Percentiles rank a stretch among this genome's conserved stretches.
Evolutionary conservation across 2,888 invertebrate species (phyloP).

Genomic region (Melinaea menophilus): DNA sequence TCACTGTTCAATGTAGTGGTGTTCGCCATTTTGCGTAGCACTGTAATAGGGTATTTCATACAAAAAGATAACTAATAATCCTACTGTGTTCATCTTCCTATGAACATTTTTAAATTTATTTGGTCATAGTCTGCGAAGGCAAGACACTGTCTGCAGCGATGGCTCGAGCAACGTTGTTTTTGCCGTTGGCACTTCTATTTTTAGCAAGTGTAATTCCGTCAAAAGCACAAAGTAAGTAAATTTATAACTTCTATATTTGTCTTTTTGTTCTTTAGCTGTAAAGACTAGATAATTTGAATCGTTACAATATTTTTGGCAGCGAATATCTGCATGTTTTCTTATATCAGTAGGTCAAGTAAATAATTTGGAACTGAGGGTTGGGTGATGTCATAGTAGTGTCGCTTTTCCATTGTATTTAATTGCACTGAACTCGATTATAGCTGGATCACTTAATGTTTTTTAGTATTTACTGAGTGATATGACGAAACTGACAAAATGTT

Average conservation of each 20-base stretch:
- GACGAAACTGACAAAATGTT: neutral
- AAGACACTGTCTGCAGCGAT: constrained; percentile 22
- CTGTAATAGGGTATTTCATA: neutral
- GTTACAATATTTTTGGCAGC: constrained; percentile 12
- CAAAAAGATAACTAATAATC: constrained; percentile 2
- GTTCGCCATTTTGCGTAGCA: constrained; percentile 22
- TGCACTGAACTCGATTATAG: constrained; percentile 6
- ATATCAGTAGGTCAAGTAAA: constrained; percentile 28
- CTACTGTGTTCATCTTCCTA: neutral
- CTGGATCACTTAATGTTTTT: neutral
- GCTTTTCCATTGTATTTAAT: constrained; percentile 30
- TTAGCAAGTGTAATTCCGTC: constrained; percentile 52
- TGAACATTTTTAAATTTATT: neutral
- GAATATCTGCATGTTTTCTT: constrained; percentile 25
- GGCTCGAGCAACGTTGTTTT: constrained; percentile 34
- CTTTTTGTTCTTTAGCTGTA: constrained; percentile 7
- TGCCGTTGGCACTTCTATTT: constrained; percentile 55
- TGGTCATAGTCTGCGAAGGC: neutral
- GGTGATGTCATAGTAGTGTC: constrained; percentile 48
- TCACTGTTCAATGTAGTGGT: neutral
- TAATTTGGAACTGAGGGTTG: constrained; percentile 21
- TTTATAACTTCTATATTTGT: constrained; percentile 24
- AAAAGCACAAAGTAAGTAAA: constrained; percentile 58
- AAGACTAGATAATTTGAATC: neutral
- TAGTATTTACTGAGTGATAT: neutral